Evolutionary conservation across 1,140 invertebrate species (phyloP), one percentile per base, ranked within the genome.

Genomic region (Dendrolimus kikuchii): DNA sequence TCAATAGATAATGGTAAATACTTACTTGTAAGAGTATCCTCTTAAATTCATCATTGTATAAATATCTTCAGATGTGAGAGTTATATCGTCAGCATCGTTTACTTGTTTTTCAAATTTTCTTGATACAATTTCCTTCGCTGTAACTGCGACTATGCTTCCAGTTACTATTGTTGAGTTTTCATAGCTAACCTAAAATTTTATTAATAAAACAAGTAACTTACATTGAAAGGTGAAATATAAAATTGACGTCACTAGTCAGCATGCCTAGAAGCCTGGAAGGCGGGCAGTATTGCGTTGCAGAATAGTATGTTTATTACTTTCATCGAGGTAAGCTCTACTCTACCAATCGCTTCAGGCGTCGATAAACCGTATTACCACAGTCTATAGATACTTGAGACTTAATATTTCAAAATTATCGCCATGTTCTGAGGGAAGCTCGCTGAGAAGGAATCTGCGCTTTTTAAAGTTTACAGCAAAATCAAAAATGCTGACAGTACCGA

Each of bases 1-100:
- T 6, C 44, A 46, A 46, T n/a, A 5, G 9, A 46, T n/a, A n/a
- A 4, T 46, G 5, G n/a, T 23, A 7, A 10, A 4, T 42, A 51
- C 57, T 51, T 44, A 59, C 57, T 48, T 51, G 7, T 59, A 59
- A 7, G 40, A 51, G 45, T 59, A 59, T 38, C 53, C 57, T 38
- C 53, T 51, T 5, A 49, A 46, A 36, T 38, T 40, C 38, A 59
- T 44, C 8, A 60, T 52, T 6, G 46, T 56, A n/a, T 60, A 60
- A 2, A 60, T 46, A 9, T 60, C 58, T 10, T 60, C 23, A n/a
- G 10, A 10, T 10, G 45, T 40, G 8, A 60, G 47, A 7, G 40
- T 45, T 5, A 52, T 50, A n/a, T 59, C 57, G 48, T 59, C 41
- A 6, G 47, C 48, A 38, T 43, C 40, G 4, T 45, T 38, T 40